Conservation (phyloP, 2,797 vertebrate species). For the Heliangelus exortis region DNA sequence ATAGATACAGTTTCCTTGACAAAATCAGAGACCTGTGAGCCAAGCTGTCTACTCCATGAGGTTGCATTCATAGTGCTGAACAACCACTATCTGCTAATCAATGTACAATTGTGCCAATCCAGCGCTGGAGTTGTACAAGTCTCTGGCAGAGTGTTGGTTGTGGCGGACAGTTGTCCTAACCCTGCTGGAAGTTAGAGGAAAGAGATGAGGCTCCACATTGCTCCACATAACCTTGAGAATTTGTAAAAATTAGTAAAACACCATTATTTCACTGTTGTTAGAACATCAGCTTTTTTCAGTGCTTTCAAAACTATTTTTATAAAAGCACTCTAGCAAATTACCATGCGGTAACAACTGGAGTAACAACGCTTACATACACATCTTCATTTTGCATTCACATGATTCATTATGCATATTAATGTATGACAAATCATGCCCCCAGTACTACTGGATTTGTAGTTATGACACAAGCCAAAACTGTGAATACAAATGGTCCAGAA, state of each 20-base stretch:
- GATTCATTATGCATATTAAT: neutral
- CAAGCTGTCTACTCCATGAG: no score
- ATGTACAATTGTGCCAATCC: no score
- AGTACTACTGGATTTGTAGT: neutral
- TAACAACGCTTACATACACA: neutral
- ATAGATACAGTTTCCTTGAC: no score
- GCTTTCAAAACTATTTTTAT: neutral
- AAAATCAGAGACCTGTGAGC: no score
- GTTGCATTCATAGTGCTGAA: no score
- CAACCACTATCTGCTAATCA: no score
- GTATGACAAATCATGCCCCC: neutral
- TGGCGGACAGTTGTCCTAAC: no score
- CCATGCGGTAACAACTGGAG: neutral
- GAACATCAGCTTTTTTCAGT: neutral
- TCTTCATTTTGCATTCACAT: no score
- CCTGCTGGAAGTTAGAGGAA: neutral
- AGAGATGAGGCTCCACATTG: neutral
- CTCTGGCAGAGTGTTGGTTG: no score
- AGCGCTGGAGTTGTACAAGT: no score
- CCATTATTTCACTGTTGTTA: neutral
- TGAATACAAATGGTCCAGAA: neutral
- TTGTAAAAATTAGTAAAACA: neutral
- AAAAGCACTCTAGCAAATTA: neutral
- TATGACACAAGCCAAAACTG: neutral
- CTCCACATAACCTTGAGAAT: neutral